Base-by-base conservation (phyloP, 2,113 vertebrate genomes). In the Verasper variegatus region DNA sequence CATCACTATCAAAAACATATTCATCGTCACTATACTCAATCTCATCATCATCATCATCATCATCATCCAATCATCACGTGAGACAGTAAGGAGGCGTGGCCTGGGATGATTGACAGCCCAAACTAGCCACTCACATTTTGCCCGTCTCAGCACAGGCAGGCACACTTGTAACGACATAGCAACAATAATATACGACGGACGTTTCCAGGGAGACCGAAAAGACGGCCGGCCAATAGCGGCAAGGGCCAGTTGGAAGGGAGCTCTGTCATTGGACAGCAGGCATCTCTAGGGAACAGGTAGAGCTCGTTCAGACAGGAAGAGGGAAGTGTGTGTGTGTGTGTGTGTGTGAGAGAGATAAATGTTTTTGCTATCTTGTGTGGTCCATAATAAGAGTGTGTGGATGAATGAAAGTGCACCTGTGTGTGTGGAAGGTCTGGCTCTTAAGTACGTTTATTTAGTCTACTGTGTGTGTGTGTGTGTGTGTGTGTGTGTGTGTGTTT, bases 261-360 rank as follows among this genome's bases (percentile, higher is more conserved):
- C 88, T 80, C 86, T 82, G 80, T 89, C 74, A 87, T 86, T 87
- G 86, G 87, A 76, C 68, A 24, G 74, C 74, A 67, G 87, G 88
- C 83, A 85, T 88, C 90, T 89, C 86, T 66, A 85, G 62, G 86
- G 71, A 85, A 90, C 90, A 88, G 89, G 88, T 82, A 82, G 90
- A 85, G 84, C 65, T 83, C 3, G 2, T 76, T 80, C 47, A 65
- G 85, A 83, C 72, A 75, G 74, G 88, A 70, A 27, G 80, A 60
- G 73, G 74, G 17, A 55, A 27, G 67, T 17, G 52, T 24, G 35
- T 57, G 51, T 56, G 27, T 83, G 57, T 47, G 68, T 70, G 54
- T 75, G 47, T 51, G 49, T 42, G 40, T 3, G 40, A 12, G 37
- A 11, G 40, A 11, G 40, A 42, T 42, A 42, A 13, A 42, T 13